phyloP scores from a whole-genome alignment of 2,113 vertebrate genomes.

The Cricetomys ansorgei region DNA sequence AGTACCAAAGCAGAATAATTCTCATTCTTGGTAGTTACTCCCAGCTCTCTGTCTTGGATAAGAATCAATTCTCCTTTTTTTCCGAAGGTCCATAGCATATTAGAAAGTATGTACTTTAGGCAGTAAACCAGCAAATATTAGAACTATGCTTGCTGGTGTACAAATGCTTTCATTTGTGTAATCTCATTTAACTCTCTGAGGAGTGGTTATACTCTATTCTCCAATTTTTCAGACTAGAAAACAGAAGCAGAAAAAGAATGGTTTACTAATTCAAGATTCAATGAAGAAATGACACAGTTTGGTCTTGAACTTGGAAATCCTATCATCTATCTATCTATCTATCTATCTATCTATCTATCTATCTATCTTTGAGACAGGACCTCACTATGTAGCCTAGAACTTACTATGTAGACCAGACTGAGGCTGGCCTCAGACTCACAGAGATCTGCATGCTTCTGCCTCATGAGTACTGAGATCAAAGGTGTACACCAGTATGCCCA shows the following conservation, averaged over 20 bases:
- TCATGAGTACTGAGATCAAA: too few relatives aligned
- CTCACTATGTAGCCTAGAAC: background rate
- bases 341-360: too few relatives aligned
- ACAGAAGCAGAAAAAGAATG: background rate
- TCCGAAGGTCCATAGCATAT: background rate
- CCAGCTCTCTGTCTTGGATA: background rate
- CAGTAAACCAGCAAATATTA: background rate
- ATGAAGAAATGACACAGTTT: background rate
- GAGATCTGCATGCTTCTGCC: too few relatives aligned
- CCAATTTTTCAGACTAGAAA: background rate
- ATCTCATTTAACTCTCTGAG: background rate
- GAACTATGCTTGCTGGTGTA: background rate
- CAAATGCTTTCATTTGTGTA: background rate
- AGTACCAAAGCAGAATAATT: background rate
- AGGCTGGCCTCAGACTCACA: background rate
- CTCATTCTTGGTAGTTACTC: too few relatives aligned
- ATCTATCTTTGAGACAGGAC: background rate
- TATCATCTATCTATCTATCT: too few relatives aligned
- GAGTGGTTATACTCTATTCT: background rate
- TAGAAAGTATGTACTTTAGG: background rate
- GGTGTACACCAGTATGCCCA: background rate
- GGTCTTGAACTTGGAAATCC: background rate
- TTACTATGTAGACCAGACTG: background rate
- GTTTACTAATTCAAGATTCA: background rate
- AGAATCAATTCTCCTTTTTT: background rate